These are phyloP conservation scores for Prietella phreatophila DNA, from an alignment of 2,113 vertebrate species.

Conservation along the genomic window DNA sequence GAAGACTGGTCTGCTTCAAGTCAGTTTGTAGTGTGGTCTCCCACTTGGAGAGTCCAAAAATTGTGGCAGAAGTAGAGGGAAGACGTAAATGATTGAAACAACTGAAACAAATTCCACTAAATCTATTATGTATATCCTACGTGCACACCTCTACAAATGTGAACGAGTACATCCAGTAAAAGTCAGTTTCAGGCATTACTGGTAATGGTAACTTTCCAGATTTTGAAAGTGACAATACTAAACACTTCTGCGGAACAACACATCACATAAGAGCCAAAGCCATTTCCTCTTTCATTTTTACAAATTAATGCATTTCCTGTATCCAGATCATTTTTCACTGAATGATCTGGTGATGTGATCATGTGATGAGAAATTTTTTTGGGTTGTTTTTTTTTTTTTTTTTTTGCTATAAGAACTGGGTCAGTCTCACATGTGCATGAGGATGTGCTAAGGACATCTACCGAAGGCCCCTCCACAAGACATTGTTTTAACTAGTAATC, in stretches of 20 bases:
- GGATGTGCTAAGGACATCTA: conserved; percentile 25
- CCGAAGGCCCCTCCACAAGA: conserved; percentile 25
- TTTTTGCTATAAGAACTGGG: background rate
- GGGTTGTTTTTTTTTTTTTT: background rate
- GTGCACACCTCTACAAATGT: background rate
- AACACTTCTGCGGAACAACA: background rate
- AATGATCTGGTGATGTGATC: too few relatives aligned
- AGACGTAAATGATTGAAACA: background rate
- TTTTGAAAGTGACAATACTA: background rate
- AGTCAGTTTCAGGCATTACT: background rate
- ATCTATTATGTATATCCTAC: background rate
- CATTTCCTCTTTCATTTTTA: background rate
- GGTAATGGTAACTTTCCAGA: background rate
- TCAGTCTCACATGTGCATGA: background rate
- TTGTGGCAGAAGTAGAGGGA: background rate
- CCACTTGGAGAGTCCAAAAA: background rate
- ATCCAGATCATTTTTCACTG: background rate
- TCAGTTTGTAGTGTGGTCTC: too few relatives aligned
- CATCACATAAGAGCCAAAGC: background rate
- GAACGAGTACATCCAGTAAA: background rate
- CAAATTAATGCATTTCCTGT: background rate
- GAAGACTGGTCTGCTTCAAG: background rate
- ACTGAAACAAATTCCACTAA: background rate
- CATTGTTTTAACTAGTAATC: conserved; percentile 63
- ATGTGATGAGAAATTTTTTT: background rate